Base-by-base conservation (phyloP, 2,113 vertebrate genomes). In the Charina bottae region DNA sequence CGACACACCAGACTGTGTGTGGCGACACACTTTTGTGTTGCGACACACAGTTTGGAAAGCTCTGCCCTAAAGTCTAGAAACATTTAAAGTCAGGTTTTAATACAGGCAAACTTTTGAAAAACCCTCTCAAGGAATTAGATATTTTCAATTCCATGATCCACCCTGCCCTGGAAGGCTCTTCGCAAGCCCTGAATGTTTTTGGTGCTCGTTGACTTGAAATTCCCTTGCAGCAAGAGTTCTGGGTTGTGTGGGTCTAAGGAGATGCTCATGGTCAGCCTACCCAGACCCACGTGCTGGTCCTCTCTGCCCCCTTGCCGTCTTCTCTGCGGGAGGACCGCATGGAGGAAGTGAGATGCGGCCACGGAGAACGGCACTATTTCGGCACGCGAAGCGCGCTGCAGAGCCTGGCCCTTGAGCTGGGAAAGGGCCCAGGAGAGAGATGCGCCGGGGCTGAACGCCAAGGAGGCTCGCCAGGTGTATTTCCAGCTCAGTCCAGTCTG, bases 301-400 rank as follows among this genome's bases (percentile, higher is more conserved):
- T 5, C 24, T n/a, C 85, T 4, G 60, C 28, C 19, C 1, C 21
- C 3, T 24, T 28, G 1, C 59, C 4, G 13, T 11, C 15, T 23
- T 6, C 0, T n/a, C 33, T 19, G 9, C 0, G 1, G 19, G 26
- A 28, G n/a, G 53, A 33, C 56, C 24, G 46, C 1, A 6, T 26
- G 21, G 59, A 64, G 46, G 37, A 15, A 55, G 54, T 17, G 0
- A 21, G 12, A 7, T 4, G 1, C 1, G 15, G 17, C 23, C 21
- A 1, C 12, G 42, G 59, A 5, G 46, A 1, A 21, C 0, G 10
- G n/a, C 2, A 0, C 24, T 4, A 2, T 21, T n/a, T 54, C 46
- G n/a, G 62, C 28, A 21, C 1, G 13, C 10, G 2, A 8, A 72
- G 19, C 4, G 88, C 88, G 28, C 60, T 19, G 10, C 24, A 85